Conservation (phyloP, 2,797 vertebrate genomes). For the Chelon auratus region DNA sequence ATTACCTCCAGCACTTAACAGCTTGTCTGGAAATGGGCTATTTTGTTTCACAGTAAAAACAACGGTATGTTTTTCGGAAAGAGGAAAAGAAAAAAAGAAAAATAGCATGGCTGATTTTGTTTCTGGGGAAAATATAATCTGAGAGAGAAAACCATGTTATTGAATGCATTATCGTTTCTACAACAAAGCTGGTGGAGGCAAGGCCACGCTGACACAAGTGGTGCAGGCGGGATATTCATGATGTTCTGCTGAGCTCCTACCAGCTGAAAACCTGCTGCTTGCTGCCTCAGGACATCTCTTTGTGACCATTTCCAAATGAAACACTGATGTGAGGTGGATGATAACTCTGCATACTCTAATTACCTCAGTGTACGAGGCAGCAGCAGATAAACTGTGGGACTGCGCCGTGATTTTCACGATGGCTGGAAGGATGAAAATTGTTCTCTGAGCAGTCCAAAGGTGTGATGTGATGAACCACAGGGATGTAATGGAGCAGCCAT, state of each 20-base stretch:
- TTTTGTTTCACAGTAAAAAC: conserved; percentile 65
- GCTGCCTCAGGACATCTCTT: conserved; percentile 49
- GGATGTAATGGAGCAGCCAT: background rate
- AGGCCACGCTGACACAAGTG: conserved; percentile 46
- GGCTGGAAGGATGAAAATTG: background rate
- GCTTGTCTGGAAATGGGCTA: conserved; percentile 62
- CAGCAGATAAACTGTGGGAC: background rate
- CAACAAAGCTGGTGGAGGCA: conserved; percentile 21
- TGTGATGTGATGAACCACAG: background rate
- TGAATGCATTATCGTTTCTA: conserved; percentile 58
- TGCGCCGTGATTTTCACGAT: background rate
- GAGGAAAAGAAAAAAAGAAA: conserved; percentile 9
- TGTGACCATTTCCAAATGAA: conserved; percentile 49
- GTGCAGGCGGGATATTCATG: conserved; percentile 77
- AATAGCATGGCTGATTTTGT: conserved; percentile 45
- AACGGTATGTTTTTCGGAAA: conserved; percentile 33
- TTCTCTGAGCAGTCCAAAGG: background rate
- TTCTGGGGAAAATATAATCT: conserved; percentile 59
- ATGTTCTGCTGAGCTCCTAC: conserved; percentile 46
- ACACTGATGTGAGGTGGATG: conserved; percentile 31
- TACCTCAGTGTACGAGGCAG: conserved; percentile 19
- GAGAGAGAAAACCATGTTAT: conserved; percentile 51
- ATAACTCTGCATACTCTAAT: conserved; percentile 46
- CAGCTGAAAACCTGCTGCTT: conserved; percentile 46
- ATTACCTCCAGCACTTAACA: conserved; percentile 71